Conservation (phyloP, 1,140 invertebrate species). For the Pemphigus obesinymphae region DNA sequence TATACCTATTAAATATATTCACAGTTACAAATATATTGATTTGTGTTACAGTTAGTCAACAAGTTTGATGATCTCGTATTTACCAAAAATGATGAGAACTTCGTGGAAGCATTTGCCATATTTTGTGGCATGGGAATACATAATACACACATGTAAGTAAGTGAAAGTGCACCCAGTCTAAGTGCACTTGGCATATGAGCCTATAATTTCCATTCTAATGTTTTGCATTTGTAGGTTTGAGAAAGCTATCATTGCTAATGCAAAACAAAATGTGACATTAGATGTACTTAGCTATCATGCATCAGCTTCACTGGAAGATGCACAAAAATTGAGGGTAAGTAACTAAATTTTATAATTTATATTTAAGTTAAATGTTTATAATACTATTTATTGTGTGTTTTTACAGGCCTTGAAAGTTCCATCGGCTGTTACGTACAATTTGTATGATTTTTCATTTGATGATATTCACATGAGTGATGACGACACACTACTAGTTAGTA, state of each 20-base stretch:
- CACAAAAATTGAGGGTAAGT: conserved; percentile 76
- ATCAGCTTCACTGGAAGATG: conserved; percentile 83
- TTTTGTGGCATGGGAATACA: conserved; percentile 97
- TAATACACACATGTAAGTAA: conserved; percentile 82
- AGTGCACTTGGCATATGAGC: not conserved
- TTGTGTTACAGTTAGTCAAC: conserved; percentile 69
- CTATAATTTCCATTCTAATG: not conserved
- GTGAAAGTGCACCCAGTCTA: not conserved
- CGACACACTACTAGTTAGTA: conserved; percentile 68
- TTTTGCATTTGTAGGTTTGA: conserved; percentile 64
- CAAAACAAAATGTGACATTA: conserved; percentile 90
- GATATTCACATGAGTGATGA: conserved; percentile 80
- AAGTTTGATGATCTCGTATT: conserved; percentile 85
- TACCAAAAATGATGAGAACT: conserved; percentile 88
- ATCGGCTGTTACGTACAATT: conserved; percentile 72
- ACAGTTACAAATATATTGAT: no score
- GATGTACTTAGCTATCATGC: conserved; percentile 96
- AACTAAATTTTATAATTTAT: conserved; percentile 42
- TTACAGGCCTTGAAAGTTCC: conserved; percentile 66
- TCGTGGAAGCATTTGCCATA: conserved; percentile 92
- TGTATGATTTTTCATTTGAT: conserved; percentile 84
- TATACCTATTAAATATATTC: no score
- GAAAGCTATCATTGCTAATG: conserved; percentile 85
- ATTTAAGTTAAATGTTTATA: not conserved
- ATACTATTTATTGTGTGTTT: conserved; percentile 6